Evolutionary conservation across 2,888 invertebrate species (phyloP).

Genomic region (Sminthurinus aureus): DNA sequence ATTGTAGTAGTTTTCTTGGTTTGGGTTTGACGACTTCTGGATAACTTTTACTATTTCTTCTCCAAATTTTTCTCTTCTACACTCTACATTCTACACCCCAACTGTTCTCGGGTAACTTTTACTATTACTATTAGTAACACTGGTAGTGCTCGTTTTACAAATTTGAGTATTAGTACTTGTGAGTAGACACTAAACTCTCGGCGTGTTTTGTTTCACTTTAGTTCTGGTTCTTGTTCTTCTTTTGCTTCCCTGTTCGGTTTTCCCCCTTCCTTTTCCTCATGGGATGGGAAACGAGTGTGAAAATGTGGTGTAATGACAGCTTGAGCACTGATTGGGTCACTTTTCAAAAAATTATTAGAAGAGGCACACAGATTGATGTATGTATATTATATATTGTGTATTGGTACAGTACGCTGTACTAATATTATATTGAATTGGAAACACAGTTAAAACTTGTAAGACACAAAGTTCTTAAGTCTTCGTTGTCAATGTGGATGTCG

Average conservation of each 20-base stretch:
- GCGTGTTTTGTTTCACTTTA: too few relatives aligned
- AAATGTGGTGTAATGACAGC: conserved; percentile 37
- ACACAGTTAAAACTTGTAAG: neutral
- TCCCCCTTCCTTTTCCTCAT: conserved; percentile 30
- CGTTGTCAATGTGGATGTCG: too few relatives aligned
- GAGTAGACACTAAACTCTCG: too few relatives aligned
- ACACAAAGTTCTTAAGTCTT: conserved; percentile 1
- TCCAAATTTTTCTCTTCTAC: too few relatives aligned
- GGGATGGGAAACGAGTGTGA: conserved; percentile 41
- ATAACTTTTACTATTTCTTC: neutral
- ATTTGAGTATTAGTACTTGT: too few relatives aligned
- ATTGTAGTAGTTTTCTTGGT: too few relatives aligned
- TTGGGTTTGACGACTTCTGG: neutral
- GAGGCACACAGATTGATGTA: neutral
- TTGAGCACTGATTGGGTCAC: conserved; percentile 39
- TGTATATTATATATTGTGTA: neutral
- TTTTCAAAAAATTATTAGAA: neutral
- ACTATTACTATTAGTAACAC: too few relatives aligned
- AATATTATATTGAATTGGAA: neutral
- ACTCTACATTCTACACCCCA: too few relatives aligned
- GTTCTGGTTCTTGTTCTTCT: too few relatives aligned
- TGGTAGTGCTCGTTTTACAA: too few relatives aligned
- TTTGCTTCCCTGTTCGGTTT: neutral
- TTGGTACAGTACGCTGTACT: neutral
- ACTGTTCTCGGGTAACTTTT: too few relatives aligned